Evolutionary conservation across 2,888 invertebrate genomes (phyloP).

Genomic region (Ceriagrion tenellum): DNA sequence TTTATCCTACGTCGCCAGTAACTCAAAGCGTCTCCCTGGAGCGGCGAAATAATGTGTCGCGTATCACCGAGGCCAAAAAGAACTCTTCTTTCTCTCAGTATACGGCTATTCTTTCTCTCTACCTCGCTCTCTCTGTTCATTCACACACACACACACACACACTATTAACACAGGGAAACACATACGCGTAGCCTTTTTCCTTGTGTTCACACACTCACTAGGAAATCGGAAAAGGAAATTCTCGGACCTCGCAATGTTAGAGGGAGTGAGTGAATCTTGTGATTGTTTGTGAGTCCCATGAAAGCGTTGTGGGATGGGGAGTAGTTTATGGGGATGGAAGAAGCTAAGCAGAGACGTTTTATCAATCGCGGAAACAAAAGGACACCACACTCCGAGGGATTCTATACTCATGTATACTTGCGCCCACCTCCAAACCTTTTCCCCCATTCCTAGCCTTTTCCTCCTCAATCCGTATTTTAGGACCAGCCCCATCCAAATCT

Average conservation of each 20-base stretch:
- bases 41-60: conserved; percentile 10
- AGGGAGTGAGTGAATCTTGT: background rate
- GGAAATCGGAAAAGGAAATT: background rate
- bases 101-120: too few relatives aligned
- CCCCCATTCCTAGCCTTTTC: background rate
- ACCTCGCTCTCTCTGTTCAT: too few relatives aligned
- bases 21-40: conserved; percentile 11
- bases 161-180: too few relatives aligned
- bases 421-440: background rate
- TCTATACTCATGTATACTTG: background rate
- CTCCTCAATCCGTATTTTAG: background rate
- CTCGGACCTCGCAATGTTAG: background rate
- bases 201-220: background rate
- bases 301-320: background rate
- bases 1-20: background rate
- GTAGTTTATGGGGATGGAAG: background rate
- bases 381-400: background rate
- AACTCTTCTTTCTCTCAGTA: background rate
- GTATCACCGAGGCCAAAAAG: background rate
- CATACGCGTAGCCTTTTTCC: too few relatives aligned
- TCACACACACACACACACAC: too few relatives aligned
- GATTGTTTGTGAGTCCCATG: background rate
- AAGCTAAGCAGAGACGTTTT: background rate
- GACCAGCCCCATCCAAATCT: too few relatives aligned
- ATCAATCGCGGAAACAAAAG: conserved; percentile 28